Evolutionary conservation across 53 echinoderm and acorn worm genomes (phyloP), one percentile per base, ranked within the genome.

Genomic region (Stichopus horrens): DNA sequence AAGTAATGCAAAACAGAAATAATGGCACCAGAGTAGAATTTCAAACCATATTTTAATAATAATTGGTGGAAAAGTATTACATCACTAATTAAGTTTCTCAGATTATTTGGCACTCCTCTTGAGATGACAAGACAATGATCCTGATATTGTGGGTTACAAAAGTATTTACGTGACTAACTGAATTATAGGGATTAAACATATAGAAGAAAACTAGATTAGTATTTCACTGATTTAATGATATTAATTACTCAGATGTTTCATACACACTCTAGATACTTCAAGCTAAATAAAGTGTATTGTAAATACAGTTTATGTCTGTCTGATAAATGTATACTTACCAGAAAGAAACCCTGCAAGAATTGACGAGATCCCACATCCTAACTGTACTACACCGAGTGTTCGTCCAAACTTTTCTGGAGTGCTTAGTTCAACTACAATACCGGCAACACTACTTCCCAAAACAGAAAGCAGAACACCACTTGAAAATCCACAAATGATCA

Each of bases 341-440:
- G 77, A 77, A 16, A 77, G 77, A 77, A 77, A 23, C 16, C 77
- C 77, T 7, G 77, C 77, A 23, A 77, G 11, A 13, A 77, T 52
- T 23, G 77, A 51, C 13, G 16, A 52, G 21, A 77, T 4, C 5
- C 77, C 77, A 77, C 77, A 77, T 6, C 77, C 77, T 23, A 77
- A 53, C 6, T 77, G 23, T 5, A 77, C 37, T n/a, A 77, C 7
- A 77, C 52, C 52, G 54, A 77, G 37, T 7, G 77, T 51, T 52
- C 16, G 77, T 9, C 77, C 22, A 11, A 77, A 77, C 16, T 7
- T 53, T 11, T 77, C 77, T 8, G 77, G 77, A 23, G 52, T 16
- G 9, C 9, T 77, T 4, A 77, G 52, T 77, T 77, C 23, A 52
- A 52, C 14, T 77, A 77, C 14, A 37, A 77, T 77, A 4, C 77